A percentile compares a stretch with the other conserved stretches of the same genome.
Conservation (phyloP, 2,113 vertebrate species). For the Melierax canorus region DNA sequence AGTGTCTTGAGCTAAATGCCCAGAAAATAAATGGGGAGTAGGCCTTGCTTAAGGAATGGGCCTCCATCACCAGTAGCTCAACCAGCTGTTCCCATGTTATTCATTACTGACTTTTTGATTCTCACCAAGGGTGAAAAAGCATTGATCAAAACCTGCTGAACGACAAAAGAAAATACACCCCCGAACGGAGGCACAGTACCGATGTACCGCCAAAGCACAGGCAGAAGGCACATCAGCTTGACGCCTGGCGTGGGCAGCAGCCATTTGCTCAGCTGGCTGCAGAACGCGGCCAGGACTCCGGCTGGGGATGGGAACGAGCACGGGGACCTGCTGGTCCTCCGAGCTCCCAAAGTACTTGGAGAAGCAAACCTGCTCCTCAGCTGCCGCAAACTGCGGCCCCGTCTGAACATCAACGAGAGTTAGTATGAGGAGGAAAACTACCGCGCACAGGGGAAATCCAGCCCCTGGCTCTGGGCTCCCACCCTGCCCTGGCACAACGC, state of each 20-base stretch:
- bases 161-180: background rate
- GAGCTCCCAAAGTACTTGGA: background rate
- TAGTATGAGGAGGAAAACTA: background rate
- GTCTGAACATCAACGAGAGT: no score
- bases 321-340: fast-evolving
- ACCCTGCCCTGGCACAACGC: background rate
- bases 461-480: background rate
- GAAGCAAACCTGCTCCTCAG: background rate
- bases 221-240: background rate
- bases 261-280: background rate
- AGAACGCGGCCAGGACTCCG: background rate
- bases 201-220: background rate
- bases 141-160: background rate
- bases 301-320: background rate
- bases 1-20: background rate
- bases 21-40: background rate
- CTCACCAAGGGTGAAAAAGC: background rate
- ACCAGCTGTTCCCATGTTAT: background rate
- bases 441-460: background rate
- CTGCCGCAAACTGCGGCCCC: background rate
- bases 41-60: background rate
- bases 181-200: background rate
- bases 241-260: background rate
- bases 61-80: background rate
- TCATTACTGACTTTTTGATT: background rate